Conservation (phyloP, 2,113 vertebrate genomes). For the Chamaetylas fuelleborni region DNA sequence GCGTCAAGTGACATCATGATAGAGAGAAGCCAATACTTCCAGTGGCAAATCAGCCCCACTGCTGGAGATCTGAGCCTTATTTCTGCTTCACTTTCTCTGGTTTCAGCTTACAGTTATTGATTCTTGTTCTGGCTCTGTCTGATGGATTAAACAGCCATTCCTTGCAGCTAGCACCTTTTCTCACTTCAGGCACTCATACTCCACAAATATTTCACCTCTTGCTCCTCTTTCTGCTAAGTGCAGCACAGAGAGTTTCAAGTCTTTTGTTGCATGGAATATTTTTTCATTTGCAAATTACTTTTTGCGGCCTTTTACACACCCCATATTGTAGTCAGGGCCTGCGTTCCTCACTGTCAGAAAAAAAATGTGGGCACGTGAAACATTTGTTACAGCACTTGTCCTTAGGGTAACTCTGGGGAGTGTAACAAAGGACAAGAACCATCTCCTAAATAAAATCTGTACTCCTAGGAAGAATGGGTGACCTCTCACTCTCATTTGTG, state of each 20-base stretch:
- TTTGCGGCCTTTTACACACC: background rate
- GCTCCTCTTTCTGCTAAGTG: background rate
- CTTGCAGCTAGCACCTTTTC: background rate
- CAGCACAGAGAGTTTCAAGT: background rate
- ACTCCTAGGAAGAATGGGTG: background rate
- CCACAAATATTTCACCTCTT: slow-evolving; percentile 34
- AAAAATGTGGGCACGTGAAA: background rate
- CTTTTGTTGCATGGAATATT: background rate
- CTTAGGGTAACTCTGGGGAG: background rate
- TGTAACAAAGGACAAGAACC: background rate
- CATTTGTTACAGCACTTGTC: background rate
- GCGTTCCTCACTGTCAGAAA: background rate
- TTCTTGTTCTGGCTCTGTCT: slow-evolving; percentile 4
- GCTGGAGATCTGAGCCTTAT: background rate
- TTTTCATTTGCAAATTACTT: slow-evolving; percentile 1
- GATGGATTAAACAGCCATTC: slow-evolving; percentile 29
- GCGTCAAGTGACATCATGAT: background rate
- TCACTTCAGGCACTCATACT: background rate
- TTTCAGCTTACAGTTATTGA: slow-evolving; percentile 38
- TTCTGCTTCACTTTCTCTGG: slow-evolving; percentile 30
- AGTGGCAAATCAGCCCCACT: slow-evolving; percentile 8
- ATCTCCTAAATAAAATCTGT: background rate
- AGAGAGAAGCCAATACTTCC: background rate
- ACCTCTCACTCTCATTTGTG: background rate
- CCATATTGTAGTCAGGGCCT: background rate